These are phyloP conservation scores for Propsilocerus akamusi DNA, from an alignment of 1,140 invertebrate genomes.

Conservation along the genomic window DNA sequence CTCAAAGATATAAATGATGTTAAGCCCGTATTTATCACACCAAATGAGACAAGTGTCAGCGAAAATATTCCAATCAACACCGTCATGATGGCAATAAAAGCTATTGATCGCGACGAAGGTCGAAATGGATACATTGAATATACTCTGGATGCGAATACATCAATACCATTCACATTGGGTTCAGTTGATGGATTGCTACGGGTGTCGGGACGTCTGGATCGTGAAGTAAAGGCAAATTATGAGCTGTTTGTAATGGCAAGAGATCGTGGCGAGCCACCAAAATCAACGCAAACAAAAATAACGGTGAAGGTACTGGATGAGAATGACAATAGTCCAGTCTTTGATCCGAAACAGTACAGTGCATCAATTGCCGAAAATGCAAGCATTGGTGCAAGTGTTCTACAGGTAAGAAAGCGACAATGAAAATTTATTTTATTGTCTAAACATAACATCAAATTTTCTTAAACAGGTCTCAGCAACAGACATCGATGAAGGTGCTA, in stretches of 20 bases:
- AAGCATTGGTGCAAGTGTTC: constrained; percentile 74
- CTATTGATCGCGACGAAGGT: constrained; percentile 81
- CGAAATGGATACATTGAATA: constrained; percentile 87
- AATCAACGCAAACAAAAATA: constrained; percentile 47
- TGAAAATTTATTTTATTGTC: constrained; percentile 1
- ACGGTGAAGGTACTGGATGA: constrained; percentile 66
- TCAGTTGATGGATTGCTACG: constrained; percentile 70
- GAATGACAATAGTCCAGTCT: constrained; percentile 86
- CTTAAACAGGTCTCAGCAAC: constrained; percentile 62
- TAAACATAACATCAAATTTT: constrained; percentile 5
- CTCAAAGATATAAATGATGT: constrained; percentile 90
- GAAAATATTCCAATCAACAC: constrained; percentile 83
- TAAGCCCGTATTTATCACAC: constrained; percentile 73
- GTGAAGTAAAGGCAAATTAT: constrained; percentile 69
- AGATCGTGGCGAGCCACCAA: constrained; percentile 72
- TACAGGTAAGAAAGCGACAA: constrained; percentile 39
- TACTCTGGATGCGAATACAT: constrained; percentile 38
- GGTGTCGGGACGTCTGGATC: constrained; percentile 61
- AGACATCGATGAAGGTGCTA: constrained; percentile 75
- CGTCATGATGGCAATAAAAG: constrained; percentile 77
- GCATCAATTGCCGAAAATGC: constrained; percentile 80
- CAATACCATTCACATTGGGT: constrained; percentile 61
- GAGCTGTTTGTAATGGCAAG: constrained; percentile 60
- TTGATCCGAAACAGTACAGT: constrained; percentile 73
- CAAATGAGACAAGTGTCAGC: constrained; percentile 53